Base-by-base conservation (phyloP, 2,888 invertebrate genomes). In the Nemotelus nigrinus region DNA sequence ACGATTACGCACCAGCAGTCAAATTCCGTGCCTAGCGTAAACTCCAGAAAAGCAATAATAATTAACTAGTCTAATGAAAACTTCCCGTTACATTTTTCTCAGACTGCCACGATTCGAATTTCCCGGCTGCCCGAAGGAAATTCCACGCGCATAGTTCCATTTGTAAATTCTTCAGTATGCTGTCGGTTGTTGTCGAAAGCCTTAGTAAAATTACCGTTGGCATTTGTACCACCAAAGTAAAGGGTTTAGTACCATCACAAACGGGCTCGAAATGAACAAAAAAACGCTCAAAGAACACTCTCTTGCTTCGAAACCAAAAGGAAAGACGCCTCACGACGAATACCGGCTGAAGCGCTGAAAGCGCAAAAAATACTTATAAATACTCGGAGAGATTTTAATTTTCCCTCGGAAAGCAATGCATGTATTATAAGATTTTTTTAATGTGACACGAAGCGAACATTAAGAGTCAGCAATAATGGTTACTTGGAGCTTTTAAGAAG, bases 371-470 rank as follows among this genome's bases (percentile, higher is more conserved):
- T n/a, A 43, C 25, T 44, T 47, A 25, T 78, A 78, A 78, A 78
- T 75, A 65, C 75, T 60, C 45, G 67, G 75, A 78, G 75, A 68
- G 75, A 75, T 78, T 78, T 78, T 78, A 71, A 78, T 78, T 78
- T 75, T 74, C 78, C 78, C 75, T 75, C 57, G 67, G 78, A 78
- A 78, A 78, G 78, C 68, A 78, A 78, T 78, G 75, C 75, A 75
- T 75, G 72, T 68, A 67, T 68, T 78, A 78, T 78, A 75, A 75
- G 75, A 75, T 71, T 72, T 75, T n/a, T 75, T 78, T 78, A 78
- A 78, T 78, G 78, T 75, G 68, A 78, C 78, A 75, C 78, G 67
- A 68, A 78, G 75, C 75, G 75, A 75, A 78, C 78, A 58, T 78
- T 78, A 78, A 75, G 78, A 67, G 75, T 53, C 67, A 2, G 47